Conservation (phyloP, 2,888 invertebrate genomes). For the Yponomeuta sedellus region DNA sequence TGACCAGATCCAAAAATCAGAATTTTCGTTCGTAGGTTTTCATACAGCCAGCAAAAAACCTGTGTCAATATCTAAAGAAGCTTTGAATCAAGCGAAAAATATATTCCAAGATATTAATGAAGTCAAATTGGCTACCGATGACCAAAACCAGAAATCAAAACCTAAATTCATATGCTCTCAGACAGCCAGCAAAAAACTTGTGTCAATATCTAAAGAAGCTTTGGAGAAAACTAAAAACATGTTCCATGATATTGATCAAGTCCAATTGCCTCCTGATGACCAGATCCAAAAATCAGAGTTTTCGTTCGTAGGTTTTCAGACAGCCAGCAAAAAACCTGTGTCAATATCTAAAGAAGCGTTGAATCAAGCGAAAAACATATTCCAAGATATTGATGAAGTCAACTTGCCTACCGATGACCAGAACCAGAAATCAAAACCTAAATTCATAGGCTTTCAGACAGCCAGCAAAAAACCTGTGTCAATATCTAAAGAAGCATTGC, state of each 20-base stretch:
- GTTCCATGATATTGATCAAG: constrained; percentile 31
- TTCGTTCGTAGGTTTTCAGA: constrained; percentile 10
- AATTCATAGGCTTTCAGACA: constrained; percentile 30
- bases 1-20: background rate
- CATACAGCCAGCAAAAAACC: constrained; percentile 24
- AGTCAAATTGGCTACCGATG: background rate
- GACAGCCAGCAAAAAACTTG: constrained; percentile 51
- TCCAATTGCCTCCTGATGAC: background rate
- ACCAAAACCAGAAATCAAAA: constrained; percentile 17
- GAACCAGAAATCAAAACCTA: background rate
- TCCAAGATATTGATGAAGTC: constrained; percentile 23
- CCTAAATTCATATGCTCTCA: constrained; percentile 49
- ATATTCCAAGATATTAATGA: constrained; percentile 34
- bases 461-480: constrained; percentile 36
- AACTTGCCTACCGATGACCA: constrained; percentile 8
- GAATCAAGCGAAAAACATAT: constrained; percentile 28
- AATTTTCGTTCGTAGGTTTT: constrained; percentile 15
- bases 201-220: constrained; percentile 41
- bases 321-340: constrained; percentile 25
- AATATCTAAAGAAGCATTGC: constrained; percentile 29
- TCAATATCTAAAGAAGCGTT: constrained; percentile 30
- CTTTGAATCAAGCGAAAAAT: constrained; percentile 34
- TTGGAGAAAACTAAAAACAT: constrained; percentile 35
- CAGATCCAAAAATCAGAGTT: constrained; percentile 5
- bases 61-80: constrained; percentile 28